These are phyloP conservation scores for Hetaerina titia DNA, from an alignment of 2,888 invertebrate species.

Conservation along the genomic window DNA sequence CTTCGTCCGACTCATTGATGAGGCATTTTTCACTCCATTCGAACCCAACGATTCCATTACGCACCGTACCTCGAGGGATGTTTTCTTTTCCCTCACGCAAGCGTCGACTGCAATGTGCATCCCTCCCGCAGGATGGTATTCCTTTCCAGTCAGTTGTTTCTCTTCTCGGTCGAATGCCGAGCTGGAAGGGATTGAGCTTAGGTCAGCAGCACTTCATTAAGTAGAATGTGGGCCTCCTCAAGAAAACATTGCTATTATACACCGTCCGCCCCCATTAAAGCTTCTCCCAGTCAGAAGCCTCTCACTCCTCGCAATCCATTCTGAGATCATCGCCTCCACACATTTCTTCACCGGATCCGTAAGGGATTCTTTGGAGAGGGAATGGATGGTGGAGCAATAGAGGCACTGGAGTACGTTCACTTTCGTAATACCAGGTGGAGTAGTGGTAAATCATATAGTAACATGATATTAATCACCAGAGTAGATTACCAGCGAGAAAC, in stretches of 20 bases:
- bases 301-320: background rate
- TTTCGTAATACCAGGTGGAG: background rate
- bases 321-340: background rate
- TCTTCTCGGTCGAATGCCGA: background rate
- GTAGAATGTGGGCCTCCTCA: background rate
- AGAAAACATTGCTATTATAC: slow-evolving; percentile 3
- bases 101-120: background rate
- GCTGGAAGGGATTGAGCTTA: background rate
- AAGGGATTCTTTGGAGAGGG: background rate
- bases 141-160: background rate
- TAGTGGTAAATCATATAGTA: background rate
- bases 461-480: background rate
- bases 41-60: background rate
- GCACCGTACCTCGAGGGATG: background rate
- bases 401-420: background rate
- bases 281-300: background rate
- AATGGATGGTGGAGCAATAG: background rate
- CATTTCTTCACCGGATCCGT: background rate
- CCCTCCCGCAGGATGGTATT: background rate
- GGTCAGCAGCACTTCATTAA: slow-evolving; percentile 1
- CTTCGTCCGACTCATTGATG: background rate
- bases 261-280: slow-evolving; percentile 7
- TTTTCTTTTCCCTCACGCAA: background rate
- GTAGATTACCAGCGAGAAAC: too few relatives aligned
- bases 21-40: background rate